Conservation (phyloP, 2,888 invertebrate species). For the Luperina nickerlii region DNA sequence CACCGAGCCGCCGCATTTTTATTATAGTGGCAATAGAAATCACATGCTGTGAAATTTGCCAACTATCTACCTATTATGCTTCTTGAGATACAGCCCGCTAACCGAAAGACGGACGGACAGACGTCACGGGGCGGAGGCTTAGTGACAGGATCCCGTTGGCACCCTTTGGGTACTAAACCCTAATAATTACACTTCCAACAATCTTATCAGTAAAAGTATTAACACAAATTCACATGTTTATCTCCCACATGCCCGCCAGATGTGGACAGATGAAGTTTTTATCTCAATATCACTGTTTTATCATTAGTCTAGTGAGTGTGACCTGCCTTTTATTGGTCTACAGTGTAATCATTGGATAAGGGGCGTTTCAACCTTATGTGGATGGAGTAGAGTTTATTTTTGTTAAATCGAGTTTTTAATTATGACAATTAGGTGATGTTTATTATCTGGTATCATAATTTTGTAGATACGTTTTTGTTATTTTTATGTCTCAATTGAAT, state of each 20-base stretch:
- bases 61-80: too few relatives aligned
- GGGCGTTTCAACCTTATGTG: constrained; percentile 7
- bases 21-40: too few relatives aligned
- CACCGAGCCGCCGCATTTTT: too few relatives aligned
- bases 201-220: constrained; percentile 32
- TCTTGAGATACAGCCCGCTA: too few relatives aligned
- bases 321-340: constrained; percentile 32
- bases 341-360: constrained; percentile 6
- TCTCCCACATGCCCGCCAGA: constrained; percentile 51
- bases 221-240: constrained; percentile 8
- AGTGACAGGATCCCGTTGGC: too few relatives aligned
- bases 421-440: constrained; percentile 16
- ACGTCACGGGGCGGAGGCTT: too few relatives aligned
- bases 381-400: constrained; percentile 15
- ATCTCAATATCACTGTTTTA: constrained; percentile 30
- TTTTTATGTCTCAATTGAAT: not conserved
- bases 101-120: too few relatives aligned
- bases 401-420: constrained; percentile 11
- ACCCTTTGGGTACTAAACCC: not conserved
- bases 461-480: not conserved
- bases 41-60: too few relatives aligned
- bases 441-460: not conserved
- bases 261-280: constrained; percentile 47
- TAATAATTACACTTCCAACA: not conserved
- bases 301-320: constrained; percentile 38